Evolutionary conservation across 2,888 invertebrate genomes (phyloP), one percentile per base, ranked within the genome.

Genomic region (Mactromeris polynyma): DNA sequence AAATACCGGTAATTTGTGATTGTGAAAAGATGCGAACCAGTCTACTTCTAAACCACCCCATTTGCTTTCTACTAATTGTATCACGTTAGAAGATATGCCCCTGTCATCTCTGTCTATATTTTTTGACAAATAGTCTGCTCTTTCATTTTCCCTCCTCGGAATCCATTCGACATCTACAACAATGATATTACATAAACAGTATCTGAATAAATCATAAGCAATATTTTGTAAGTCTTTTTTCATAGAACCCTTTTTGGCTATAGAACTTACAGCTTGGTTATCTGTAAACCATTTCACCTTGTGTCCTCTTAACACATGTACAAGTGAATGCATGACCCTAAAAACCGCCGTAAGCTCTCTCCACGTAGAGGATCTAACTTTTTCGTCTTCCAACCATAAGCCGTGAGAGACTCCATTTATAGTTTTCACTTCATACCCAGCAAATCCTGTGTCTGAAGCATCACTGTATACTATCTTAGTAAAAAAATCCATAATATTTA

Each of bases 211-310:
- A 6, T 42, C 19, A 1, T 85, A 33, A 0, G 90, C 86, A 38
- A 90, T 33, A 19, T 81, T 64, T 86, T 92, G 89, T 79, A 90
- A 86, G 6, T 90, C 85, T 54, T 3, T 4, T 26, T 92, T 91
- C 84, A 89, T 91, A 26, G 87, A 89, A 17, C 87, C 92, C 21
- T 91, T 91, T 81, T 79, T 38, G 0, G 87, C 84, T 54, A 92
- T 89, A 6, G 31, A 38, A 9, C 78, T 87, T 64, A 91, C 88
- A 26, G 69, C 86, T 46, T 89, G 81, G 26, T 90, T 92, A 54
- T 90, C 90, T 11, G 89, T 69, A 77, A 91, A 89, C 88, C 90
- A 91, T 83, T 91, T 93, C 3, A 90, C 86, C 33, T 58, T 80
- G 17, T 86, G 81, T 21, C 86, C 86, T 33, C n/a, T 26, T 11